These are phyloP conservation scores for Sebastolobus alascanus DNA, from an alignment of 2,797 vertebrate genomes.

Conservation along the genomic window DNA sequence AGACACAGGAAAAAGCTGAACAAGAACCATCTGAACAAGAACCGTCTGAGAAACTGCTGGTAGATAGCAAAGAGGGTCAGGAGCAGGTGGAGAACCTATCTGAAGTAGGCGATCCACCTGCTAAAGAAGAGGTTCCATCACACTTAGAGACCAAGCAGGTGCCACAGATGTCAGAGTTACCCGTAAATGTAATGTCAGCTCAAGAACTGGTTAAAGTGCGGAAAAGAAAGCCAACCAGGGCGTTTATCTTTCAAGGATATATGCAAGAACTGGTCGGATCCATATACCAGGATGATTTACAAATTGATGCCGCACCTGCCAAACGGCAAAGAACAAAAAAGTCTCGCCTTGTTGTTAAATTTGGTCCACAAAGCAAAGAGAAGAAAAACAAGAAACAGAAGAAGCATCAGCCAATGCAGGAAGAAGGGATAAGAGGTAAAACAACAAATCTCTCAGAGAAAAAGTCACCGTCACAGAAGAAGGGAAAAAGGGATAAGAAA, in stretches of 20 bases:
- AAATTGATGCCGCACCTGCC: conserved; percentile 54
- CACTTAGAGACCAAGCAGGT: conserved; percentile 41
- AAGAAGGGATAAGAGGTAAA: conserved; percentile 48
- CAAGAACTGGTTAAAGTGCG: conserved; percentile 82
- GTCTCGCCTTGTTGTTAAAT: conserved; percentile 79
- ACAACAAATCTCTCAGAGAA: conserved; percentile 39
- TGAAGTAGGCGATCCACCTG: conserved; percentile 13
- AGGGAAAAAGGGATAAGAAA: conserved; percentile 72
- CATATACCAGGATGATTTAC: conserved; percentile 62
- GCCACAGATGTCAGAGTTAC: conserved; percentile 54
- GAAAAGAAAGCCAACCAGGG: conserved; percentile 78
- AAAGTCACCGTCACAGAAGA: conserved; percentile 69
- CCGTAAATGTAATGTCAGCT: conserved; percentile 76
- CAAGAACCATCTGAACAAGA: conserved; percentile 25
- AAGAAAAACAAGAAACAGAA: conserved; percentile 78
- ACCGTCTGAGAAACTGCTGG: conserved; percentile 26
- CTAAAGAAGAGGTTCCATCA: conserved; percentile 40
- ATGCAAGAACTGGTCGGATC: conserved; percentile 73
- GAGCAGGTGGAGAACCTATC: conserved; percentile 29
- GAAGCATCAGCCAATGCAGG: conserved; percentile 57
- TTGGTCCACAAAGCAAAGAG: conserved; percentile 80
- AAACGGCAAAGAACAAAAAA: conserved; percentile 80
- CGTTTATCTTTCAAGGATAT: conserved; percentile 75
- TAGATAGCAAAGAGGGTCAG: conserved; percentile 12
- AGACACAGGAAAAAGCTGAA: conserved; percentile 25